Evolutionary conservation across 1,140 invertebrate genomes (phyloP).

Genomic region (Papilio glaucus): DNA sequence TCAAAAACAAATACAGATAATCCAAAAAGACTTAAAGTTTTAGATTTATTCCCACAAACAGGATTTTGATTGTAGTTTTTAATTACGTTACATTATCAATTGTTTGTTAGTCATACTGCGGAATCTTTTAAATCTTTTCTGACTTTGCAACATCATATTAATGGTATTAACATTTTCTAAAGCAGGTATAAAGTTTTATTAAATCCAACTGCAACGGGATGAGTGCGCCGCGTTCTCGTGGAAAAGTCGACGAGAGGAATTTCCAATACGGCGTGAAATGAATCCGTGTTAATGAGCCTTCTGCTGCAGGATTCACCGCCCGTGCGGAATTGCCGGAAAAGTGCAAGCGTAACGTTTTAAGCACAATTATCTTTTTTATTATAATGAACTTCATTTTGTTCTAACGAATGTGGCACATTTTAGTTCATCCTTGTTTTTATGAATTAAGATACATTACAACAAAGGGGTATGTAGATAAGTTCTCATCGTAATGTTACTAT

Average conservation of each 20-base stretch:
- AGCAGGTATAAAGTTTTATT: background rate
- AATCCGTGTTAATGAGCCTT: background rate
- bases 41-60: too few species aligned
- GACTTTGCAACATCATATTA: background rate
- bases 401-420: too few species aligned
- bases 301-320: background rate
- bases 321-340: background rate
- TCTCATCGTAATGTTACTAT: too few species aligned
- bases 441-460: too few species aligned
- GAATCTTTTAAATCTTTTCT: background rate
- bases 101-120: too few species aligned
- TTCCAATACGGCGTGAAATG: background rate
- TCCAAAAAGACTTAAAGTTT: too few species aligned
- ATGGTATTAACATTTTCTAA: background rate
- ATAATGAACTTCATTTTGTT: background rate
- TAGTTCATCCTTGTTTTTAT: too few species aligned
- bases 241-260: background rate
- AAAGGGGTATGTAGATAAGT: too few species aligned
- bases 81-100: too few species aligned
- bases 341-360: background rate
- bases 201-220: background rate
- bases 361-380: background rate
- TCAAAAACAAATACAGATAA: too few species aligned
- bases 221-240: background rate
- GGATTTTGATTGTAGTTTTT: too few species aligned